Conservation (phyloP, 2,888 invertebrate genomes). For the Epistrophe grossulariae region DNA sequence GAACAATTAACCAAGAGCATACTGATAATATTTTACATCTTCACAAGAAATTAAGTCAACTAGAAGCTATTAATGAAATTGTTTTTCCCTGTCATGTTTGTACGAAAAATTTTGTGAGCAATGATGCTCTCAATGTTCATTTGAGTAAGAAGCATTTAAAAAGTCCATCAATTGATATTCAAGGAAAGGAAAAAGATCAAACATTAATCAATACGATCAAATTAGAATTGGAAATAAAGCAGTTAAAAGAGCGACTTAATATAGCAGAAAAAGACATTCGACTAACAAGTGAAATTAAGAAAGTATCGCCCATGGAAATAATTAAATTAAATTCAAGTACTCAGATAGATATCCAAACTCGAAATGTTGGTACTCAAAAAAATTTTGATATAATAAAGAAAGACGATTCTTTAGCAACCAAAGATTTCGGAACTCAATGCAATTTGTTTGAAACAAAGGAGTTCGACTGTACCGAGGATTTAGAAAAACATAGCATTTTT, state of each 20-base stretch:
- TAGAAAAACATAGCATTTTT: background rate
- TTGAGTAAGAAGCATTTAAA: constrained; percentile 80
- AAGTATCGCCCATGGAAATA: constrained; percentile 40
- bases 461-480: background rate
- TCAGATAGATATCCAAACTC: constrained; percentile 41
- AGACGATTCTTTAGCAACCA: background rate
- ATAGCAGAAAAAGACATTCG: constrained; percentile 86
- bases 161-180: constrained; percentile 51
- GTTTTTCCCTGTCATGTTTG: constrained; percentile 83
- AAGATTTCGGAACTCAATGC: constrained; percentile 41
- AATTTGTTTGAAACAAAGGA: constrained; percentile 52
- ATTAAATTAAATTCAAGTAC: constrained; percentile 25
- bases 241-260: constrained; percentile 87
- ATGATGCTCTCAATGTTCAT: constrained; percentile 82
- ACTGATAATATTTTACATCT: constrained; percentile 81
- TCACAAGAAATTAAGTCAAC: constrained; percentile 81
- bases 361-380: constrained; percentile 34
- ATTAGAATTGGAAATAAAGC: constrained; percentile 87
- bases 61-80: constrained; percentile 82
- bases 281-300: constrained; percentile 71
- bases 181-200: constrained; percentile 80
- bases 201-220: constrained; percentile 86
- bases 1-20: constrained; percentile 79
- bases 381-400: background rate
- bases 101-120: constrained; percentile 83